Conservation (phyloP, 2,888 invertebrate genomes). For the Tetramorium bicarinatum region DNA sequence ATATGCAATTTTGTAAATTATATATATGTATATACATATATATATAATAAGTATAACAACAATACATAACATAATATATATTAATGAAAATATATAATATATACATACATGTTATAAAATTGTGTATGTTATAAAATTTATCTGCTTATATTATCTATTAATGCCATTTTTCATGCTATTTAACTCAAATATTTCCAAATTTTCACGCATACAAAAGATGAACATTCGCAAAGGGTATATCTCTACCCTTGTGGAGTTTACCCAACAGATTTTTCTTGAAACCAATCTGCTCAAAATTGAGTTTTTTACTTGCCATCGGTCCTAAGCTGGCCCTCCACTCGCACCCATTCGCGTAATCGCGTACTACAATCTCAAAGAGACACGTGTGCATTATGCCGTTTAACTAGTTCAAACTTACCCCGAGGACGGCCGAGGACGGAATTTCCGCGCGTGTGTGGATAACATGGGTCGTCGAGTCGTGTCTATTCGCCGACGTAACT, state of each 20-base stretch:
- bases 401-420: constrained; percentile 71
- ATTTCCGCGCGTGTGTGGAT: constrained; percentile 76
- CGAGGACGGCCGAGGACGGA: constrained; percentile 72
- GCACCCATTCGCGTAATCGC: not conserved
- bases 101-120: no score
- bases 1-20: not conserved
- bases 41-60: no score
- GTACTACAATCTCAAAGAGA: not conserved
- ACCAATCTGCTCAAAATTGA: not conserved
- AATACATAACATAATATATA: not conserved
- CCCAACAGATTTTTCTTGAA: not conserved
- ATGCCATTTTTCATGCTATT: no score
- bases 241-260: not conserved
- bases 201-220: not conserved
- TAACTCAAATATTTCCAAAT: not conserved
- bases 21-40: no score
- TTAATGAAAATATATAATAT: no score
- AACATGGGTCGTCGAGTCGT: constrained; percentile 76
- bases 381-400: not conserved
- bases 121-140: not conserved
- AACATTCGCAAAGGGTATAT: no score
- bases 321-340: not conserved
- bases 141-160: not conserved
- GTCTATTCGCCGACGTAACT: constrained; percentile 65
- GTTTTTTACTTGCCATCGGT: not conserved